Evolutionary conservation across 2,888 invertebrate genomes (phyloP), one percentile per base, ranked within the genome.

Genomic region (Geotrupes spiniger): DNA sequence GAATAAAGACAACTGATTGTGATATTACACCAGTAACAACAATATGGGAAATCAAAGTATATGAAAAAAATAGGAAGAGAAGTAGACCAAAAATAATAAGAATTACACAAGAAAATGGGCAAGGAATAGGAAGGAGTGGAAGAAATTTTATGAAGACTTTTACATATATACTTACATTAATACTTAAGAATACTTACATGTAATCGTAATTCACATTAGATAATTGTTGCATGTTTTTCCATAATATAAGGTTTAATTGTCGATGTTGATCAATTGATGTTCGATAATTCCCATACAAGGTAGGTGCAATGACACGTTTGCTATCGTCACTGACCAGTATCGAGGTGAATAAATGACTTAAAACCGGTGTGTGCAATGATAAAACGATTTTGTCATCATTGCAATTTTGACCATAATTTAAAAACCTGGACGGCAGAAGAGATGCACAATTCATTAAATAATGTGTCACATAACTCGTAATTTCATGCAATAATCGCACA

Each of bases 141-240:
- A n/a, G n/a, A n/a, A n/a, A n/a, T n/a, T n/a, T n/a, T n/a, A n/a
- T n/a, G n/a, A n/a, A n/a, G n/a, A n/a, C n/a, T n/a, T n/a, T n/a
- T n/a, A n/a, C n/a, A n/a, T n/a, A n/a, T n/a, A n/a, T n/a, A n/a
- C n/a, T n/a, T n/a, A n/a, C n/a, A n/a, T n/a, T n/a, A n/a, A n/a
- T n/a, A n/a, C n/a, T n/a, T n/a, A n/a, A n/a, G n/a, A n/a, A n/a
- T 48, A 55, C 56, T 57, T 52, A 57, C 55, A 60, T 16, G 36
- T 75, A 76, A 51, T 77, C 66, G 3, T 73, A 70, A 26, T 74
- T 69, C 3, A 70, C 59, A 0, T 74, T 69, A 37, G 78, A 76
- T 15, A 84, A 59, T 1, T 77, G 74, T 1, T 75, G 74, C 38
- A 79, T 75, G 63, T 85, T 84, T 46, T 76, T 78, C 85, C 85